phyloP scores from a whole-genome alignment of 2,797 vertebrate genomes.

The Prionace glauca region DNA sequence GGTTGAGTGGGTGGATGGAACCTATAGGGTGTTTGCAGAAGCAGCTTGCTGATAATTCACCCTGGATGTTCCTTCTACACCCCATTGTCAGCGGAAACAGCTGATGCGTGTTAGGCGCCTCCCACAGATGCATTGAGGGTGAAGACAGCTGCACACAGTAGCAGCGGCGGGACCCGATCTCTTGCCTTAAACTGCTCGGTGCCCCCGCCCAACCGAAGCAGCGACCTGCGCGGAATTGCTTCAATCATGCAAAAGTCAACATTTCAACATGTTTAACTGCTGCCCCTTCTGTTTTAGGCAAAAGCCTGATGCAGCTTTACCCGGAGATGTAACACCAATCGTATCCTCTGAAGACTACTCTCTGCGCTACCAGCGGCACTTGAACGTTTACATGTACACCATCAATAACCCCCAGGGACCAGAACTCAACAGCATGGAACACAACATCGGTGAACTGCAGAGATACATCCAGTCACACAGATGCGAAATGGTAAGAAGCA shows the following conservation, averaged over 20 bases:
- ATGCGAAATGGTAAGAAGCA: slow-evolving; percentile 44
- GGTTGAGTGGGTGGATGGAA: background rate
- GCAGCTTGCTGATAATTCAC: background rate
- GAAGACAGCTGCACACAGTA: background rate
- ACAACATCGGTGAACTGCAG: slow-evolving; percentile 60
- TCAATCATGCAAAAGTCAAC: background rate
- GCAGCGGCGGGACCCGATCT: background rate
- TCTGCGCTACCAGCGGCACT: slow-evolving; percentile 66
- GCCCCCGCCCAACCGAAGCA: background rate
- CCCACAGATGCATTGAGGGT: background rate
- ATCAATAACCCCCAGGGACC: slow-evolving; percentile 53
- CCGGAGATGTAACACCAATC: slow-evolving; percentile 55
- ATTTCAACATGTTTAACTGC: slow-evolving; percentile 15
- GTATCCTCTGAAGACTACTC: slow-evolving; percentile 59
- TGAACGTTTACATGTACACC: slow-evolving; percentile 77
- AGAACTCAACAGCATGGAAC: slow-evolving; percentile 56
- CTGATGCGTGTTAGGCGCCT: background rate
- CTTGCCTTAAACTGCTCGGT: no score
- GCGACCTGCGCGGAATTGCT: background rate
- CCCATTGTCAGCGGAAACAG: background rate
- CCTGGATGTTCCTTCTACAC: background rate
- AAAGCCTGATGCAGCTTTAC: slow-evolving; percentile 48
- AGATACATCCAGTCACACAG: slow-evolving; percentile 58
- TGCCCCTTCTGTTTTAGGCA: slow-evolving; percentile 28
- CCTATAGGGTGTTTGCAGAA: background rate